Evolutionary conservation across 2,888 invertebrate species (phyloP).

Genomic region (Camponotus fellah): DNA sequence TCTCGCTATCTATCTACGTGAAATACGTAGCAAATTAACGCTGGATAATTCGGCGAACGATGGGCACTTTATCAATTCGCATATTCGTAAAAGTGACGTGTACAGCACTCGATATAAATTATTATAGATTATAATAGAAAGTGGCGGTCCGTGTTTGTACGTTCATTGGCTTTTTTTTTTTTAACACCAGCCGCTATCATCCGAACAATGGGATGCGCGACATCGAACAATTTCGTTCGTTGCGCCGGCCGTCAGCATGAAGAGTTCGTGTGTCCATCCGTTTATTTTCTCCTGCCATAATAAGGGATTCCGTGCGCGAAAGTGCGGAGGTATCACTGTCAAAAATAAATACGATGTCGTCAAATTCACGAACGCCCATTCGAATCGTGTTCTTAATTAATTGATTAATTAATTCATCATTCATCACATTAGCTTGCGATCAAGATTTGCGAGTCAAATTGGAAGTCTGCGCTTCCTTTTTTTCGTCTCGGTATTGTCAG

Average conservation of each 20-base stretch:
- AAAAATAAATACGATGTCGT: constrained; percentile 73
- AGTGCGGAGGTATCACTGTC: constrained; percentile 79
- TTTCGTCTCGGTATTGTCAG: not conserved
- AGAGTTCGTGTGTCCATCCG: constrained; percentile 60
- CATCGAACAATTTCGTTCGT: constrained; percentile 60
- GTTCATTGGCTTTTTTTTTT: constrained; percentile 49
- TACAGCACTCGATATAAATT: constrained; percentile 18
- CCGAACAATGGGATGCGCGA: constrained; percentile 64
- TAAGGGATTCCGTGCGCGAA: constrained; percentile 67
- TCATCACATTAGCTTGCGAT: not conserved
- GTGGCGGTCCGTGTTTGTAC: constrained; percentile 38
- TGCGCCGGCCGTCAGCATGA: constrained; percentile 54
- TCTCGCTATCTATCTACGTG: constrained; percentile 18
- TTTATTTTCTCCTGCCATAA: constrained; percentile 64
- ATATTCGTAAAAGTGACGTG: constrained; percentile 25
- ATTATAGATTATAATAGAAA: not conserved
- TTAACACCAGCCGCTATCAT: constrained; percentile 55
- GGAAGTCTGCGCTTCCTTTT: not conserved
- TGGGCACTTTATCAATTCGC: constrained; percentile 23
- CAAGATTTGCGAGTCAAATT: not conserved
- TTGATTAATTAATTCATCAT: constrained; percentile 16
- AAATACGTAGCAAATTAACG: constrained; percentile 27
- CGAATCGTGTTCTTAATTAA: constrained; percentile 32
- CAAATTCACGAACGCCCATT: constrained; percentile 55
- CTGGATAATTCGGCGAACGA: constrained; percentile 17